A percentile compares a stretch with the other conserved stretches of the same genome.
phyloP scores from a whole-genome alignment of 2,888 invertebrate genomes.

The Drepanosiphum platanoidis region DNA sequence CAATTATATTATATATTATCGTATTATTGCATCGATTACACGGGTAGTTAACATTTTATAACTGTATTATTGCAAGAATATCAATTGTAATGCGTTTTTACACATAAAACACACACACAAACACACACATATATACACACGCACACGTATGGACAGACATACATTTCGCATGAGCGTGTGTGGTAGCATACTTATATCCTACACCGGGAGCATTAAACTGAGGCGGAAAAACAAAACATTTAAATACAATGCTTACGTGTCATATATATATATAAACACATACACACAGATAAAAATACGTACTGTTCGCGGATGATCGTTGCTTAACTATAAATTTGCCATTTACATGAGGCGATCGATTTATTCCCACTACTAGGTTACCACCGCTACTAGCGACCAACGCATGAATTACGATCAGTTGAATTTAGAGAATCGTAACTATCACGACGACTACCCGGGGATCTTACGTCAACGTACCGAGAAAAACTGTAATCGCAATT shows the following conservation, averaged over 20 bases:
- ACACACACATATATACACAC: constrained; percentile 29
- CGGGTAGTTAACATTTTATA: constrained; percentile 55
- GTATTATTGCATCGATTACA: constrained; percentile 36
- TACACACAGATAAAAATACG: not conserved
- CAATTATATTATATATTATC: no score
- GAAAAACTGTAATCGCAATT: not conserved
- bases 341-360: constrained; percentile 32
- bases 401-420: constrained; percentile 19
- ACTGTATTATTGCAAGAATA: constrained; percentile 58
- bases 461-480: not conserved
- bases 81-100: constrained; percentile 4
- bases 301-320: not conserved
- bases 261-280: constrained; percentile 23
- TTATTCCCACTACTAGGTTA: constrained; percentile 36
- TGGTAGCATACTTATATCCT: not conserved
- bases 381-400: not conserved
- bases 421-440: constrained; percentile 1
- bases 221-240: constrained; percentile 42
- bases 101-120: constrained; percentile 23
- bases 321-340: constrained; percentile 25
- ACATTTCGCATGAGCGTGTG: constrained; percentile 4
- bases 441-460: not conserved
- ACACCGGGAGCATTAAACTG: constrained; percentile 41
- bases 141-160: not conserved
- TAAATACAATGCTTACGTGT: constrained; percentile 50